Conservation (phyloP, 1,140 invertebrate genomes). For the Batillaria attramentaria region DNA sequence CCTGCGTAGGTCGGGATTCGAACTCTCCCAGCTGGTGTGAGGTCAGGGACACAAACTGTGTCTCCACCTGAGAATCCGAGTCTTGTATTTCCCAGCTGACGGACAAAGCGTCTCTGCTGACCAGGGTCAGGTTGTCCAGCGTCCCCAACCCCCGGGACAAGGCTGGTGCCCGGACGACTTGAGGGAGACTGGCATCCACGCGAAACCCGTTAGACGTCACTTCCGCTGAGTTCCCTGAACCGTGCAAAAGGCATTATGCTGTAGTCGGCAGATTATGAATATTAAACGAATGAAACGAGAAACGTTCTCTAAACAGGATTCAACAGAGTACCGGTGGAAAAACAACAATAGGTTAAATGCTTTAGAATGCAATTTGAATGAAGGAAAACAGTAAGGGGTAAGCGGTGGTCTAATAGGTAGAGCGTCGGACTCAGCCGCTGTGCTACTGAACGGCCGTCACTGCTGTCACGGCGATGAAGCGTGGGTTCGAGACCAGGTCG, state of each 20-base stretch:
- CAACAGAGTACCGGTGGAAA: no score
- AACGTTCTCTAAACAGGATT: no score
- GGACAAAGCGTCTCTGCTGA: slow-evolving; percentile 40
- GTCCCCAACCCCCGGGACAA: slow-evolving; percentile 29
- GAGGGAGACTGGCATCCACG: slow-evolving; percentile 42
- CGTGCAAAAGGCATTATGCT: not conserved
- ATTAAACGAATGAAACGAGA: no score
- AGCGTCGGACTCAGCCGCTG: no score
- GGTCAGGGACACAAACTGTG: slow-evolving; percentile 46
- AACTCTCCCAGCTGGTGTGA: slow-evolving; percentile 45
- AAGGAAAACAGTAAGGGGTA: not conserved
- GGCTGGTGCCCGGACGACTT: slow-evolving; percentile 9
- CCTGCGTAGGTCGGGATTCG: slow-evolving; percentile 38
- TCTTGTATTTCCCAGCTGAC: slow-evolving; percentile 44
- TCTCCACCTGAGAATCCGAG: slow-evolving; percentile 41
- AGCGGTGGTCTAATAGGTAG: no score
- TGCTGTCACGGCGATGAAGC: no score
- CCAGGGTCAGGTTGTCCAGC: not conserved
- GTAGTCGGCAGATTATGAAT: not conserved
- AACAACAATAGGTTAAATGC: no score
- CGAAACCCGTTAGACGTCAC: slow-evolving; percentile 48
- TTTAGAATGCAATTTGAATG: not conserved
- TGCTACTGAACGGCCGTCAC: no score
- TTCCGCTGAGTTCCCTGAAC: slow-evolving; percentile 17
- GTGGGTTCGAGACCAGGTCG: no score